phyloP scores from a whole-genome alignment of 2,797 vertebrate genomes.

The Anas flavirostris region DNA sequence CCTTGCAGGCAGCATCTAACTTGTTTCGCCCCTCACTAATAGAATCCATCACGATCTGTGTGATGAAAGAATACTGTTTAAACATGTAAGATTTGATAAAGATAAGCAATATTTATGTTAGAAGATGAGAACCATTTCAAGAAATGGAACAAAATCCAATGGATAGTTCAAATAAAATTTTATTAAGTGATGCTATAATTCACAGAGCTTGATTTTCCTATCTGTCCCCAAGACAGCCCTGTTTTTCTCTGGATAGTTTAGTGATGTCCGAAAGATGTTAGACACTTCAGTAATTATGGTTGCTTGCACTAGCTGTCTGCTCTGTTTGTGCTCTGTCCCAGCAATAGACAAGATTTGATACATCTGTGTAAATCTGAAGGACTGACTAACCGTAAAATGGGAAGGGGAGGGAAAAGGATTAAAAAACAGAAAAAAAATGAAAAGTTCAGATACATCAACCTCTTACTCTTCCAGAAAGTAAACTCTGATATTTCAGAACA shows the following conservation, averaged over 20 bases:
- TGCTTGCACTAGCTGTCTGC: neutral
- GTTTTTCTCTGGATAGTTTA: neutral
- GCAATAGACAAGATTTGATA: neutral
- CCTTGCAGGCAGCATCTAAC: constrained; percentile 88
- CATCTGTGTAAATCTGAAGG: neutral
- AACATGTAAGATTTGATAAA: neutral
- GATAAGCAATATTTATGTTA: neutral
- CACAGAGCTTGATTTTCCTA: neutral
- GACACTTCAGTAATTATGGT: neutral
- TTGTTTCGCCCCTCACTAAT: constrained; percentile 88
- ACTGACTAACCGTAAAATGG: neutral
- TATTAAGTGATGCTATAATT: neutral
- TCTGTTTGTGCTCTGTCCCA: neutral
- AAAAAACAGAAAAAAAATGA: neutral
- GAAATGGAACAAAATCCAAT: neutral
- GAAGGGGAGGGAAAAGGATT: neutral
- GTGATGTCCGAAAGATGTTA: neutral
- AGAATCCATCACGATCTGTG: constrained; percentile 87
- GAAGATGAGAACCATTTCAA: neutral
- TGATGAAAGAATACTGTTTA: neutral
- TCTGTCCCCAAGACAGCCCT: neutral
- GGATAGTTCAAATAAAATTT: neutral
- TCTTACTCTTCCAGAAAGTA: neutral
- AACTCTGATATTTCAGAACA: neutral
- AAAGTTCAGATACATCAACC: neutral